These are phyloP conservation scores for Oreochromis mossambicus DNA, from an alignment of 2,797 vertebrate genomes.

Conservation along the genomic window DNA sequence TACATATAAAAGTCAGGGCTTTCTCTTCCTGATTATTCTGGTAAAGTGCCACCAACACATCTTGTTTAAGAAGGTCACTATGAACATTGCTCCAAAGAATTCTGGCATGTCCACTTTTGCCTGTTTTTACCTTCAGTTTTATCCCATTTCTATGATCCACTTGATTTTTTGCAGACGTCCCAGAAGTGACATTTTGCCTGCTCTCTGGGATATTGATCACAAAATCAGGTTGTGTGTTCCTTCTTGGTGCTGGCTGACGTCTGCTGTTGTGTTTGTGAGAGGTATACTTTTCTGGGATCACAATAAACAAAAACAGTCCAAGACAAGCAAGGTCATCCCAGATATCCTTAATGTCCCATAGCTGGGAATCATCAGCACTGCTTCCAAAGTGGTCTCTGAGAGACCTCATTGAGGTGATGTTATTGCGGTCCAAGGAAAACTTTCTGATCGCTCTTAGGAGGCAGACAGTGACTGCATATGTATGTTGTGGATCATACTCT, in stretches of 20 bases:
- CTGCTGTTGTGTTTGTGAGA: not conserved
- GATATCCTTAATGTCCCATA: not conserved
- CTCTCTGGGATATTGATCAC: slow-evolving; percentile 16
- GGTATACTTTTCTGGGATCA: slow-evolving; percentile 19
- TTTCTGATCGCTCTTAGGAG: slow-evolving; percentile 37
- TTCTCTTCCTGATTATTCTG: not conserved
- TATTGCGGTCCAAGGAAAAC: not conserved
- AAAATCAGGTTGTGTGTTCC: not conserved
- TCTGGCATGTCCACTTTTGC: slow-evolving; percentile 19
- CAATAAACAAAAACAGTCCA: slow-evolving; percentile 56
- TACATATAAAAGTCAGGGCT: not conserved
- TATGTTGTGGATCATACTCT: slow-evolving; percentile 41
- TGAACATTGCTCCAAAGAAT: slow-evolving; percentile 34
- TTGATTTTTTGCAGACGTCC: fast-evolving
- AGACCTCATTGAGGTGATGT: fast-evolving
- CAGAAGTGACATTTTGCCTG: not conserved
- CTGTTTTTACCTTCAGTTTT: not conserved
- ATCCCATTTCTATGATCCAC: not conserved
- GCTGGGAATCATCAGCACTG: not conserved
- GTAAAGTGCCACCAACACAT: slow-evolving; percentile 28
- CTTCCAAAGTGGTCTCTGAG: slow-evolving; percentile 35
- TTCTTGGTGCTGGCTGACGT: not conserved
- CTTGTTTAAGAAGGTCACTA: not conserved
- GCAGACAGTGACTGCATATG: slow-evolving; percentile 38
- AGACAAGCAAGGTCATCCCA: slow-evolving; percentile 38